Base-by-base conservation (phyloP, 2,797 vertebrate species). In the Microctenopoma stevenorrisi region DNA sequence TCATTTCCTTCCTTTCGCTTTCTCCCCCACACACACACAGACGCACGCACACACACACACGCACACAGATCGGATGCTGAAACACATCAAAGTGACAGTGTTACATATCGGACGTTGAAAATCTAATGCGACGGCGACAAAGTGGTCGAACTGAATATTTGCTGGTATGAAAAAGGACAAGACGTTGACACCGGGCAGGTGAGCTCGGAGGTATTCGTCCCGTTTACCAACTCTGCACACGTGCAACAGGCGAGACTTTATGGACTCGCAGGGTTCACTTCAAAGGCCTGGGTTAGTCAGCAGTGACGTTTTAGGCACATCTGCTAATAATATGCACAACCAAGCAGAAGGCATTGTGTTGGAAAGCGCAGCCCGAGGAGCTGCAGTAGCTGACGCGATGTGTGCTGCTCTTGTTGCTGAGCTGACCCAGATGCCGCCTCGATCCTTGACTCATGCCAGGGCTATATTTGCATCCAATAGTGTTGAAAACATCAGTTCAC, bases 371-470 rank as follows among this genome's bases (percentile, higher is more conserved):
- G 77, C 84, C 52, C 1, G 54, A 69, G 78, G 78, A 84, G 70
- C 50, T 63, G 71, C 40, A 68, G 70, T 59, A 42, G 69, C 72
- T 64, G 76, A 79, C 73, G 64, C 56, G 54, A 83, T 58, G 52
- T 26, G 56, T 71, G 72, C 57, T 43, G 62, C 60, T 76, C 64
- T 62, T 58, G 43, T 70, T 72, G 81, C 59, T 2, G 30, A 33
- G 46, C 54, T 71, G 82, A 81, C 76, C 74, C 86, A 79, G 66
- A 79, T 73, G 73, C 74, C 57, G 73, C 40, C 49, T 60, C 12
- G 1, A 62, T 55, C 46, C 65, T 48, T 25, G 59, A 77, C 58
- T 37, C 64, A 37, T 53, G 63, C 42, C 33, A 26, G 37, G 53
- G 18, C 44, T 51, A n/a, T n/a, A 44, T 52, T 12, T 58, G 42